phyloP scores from a whole-genome alignment of 2,888 invertebrate genomes.

The Creontiades dilutus region DNA sequence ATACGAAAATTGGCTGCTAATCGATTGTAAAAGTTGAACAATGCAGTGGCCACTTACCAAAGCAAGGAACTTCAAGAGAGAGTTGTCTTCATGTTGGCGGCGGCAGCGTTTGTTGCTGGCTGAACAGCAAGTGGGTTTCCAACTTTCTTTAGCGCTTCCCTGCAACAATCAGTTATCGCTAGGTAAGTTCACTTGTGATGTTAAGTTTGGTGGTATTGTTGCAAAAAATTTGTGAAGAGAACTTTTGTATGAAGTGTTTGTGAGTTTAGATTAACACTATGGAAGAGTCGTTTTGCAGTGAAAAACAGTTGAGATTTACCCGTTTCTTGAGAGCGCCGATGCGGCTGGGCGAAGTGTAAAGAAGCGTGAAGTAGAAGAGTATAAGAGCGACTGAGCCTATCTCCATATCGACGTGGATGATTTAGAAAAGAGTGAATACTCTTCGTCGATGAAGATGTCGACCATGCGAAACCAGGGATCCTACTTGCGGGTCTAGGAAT shows the following conservation, averaged over 20 bases:
- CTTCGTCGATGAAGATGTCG: not conserved
- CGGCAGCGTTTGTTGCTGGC: conserved; percentile 67
- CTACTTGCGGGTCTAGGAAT: conserved; percentile 13
- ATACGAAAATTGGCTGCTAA: not conserved
- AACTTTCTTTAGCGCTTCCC: conserved; percentile 72
- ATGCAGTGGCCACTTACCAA: conserved; percentile 77
- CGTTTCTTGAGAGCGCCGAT: not conserved
- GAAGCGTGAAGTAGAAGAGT: conserved; percentile 29
- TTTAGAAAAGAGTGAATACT: not conserved
- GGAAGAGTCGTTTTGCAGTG: not conserved
- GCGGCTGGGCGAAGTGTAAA: conserved; percentile 13
- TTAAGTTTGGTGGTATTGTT: too few relatives aligned
- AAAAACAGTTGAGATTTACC: not conserved
- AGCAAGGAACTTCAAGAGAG: conserved; percentile 84
- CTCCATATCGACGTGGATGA: not conserved
- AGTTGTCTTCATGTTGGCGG: conserved; percentile 79
- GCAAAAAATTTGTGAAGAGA: too few relatives aligned
- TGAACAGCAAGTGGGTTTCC: conserved; percentile 72
- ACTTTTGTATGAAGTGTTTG: too few relatives aligned
- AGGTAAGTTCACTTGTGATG: too few relatives aligned
- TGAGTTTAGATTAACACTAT: too few relatives aligned
- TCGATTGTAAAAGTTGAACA: not conserved
- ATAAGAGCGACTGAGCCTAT: conserved; percentile 8
- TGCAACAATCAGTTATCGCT: conserved; percentile 59
- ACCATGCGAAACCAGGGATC: not conserved